Evolutionary conservation across 1,140 invertebrate genomes (phyloP).

Genomic region (Eubasilissa regina): DNA sequence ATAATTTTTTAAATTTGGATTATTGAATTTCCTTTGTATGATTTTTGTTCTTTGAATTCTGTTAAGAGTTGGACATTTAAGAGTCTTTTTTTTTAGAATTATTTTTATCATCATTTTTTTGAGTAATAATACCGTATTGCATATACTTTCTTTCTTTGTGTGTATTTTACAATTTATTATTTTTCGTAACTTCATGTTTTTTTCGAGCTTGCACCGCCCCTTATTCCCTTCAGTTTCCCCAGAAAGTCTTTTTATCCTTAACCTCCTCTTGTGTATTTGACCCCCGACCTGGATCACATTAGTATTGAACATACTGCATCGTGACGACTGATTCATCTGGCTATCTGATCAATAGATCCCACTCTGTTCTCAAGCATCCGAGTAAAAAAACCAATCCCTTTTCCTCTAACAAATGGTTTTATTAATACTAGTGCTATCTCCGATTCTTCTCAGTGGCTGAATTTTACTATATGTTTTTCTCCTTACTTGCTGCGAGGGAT

Average conservation of each 20-base stretch:
- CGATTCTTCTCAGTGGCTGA: slow-evolving; percentile 11
- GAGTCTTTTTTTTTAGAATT: no score
- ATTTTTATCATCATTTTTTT: no score
- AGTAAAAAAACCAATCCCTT: slow-evolving; percentile 4
- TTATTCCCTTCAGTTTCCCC: slow-evolving; percentile 9
- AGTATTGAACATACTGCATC: slow-evolving; percentile 58
- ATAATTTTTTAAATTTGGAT: no score
- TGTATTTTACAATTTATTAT: no score
- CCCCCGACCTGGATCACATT: slow-evolving; percentile 56
- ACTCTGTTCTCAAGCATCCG: neutral
- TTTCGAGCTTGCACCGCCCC: no score
- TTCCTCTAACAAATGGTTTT: neutral
- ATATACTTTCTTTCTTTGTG: no score
- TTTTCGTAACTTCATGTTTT: no score
- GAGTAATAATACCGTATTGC: no score
- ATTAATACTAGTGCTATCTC: neutral
- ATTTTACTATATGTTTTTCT: neutral
- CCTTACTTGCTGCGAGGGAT: neutral
- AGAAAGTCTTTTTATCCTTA: slow-evolving; percentile 26
- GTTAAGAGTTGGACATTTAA: no score
- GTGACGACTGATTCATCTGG: slow-evolving; percentile 61
- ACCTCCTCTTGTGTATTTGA: slow-evolving; percentile 33
- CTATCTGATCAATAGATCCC: slow-evolving; percentile 53
- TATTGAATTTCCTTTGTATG: no score
- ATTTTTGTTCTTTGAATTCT: no score